Evolutionary conservation across 2,797 vertebrate species (phyloP).

Genomic region (Pangasius mekongensis): DNA sequence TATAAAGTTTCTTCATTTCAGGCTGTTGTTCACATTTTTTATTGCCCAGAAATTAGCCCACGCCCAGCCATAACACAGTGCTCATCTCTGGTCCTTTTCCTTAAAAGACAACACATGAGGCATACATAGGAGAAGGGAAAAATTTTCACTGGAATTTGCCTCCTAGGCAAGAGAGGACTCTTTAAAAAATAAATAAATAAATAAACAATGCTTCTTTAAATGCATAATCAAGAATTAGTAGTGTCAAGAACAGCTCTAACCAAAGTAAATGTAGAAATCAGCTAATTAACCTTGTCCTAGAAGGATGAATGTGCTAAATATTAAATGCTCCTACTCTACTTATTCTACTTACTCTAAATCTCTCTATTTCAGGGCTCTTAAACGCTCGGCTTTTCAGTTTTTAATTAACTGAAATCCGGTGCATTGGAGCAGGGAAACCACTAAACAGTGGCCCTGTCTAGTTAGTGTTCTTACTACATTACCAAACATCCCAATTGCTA

Average conservation of each 20-base stretch:
- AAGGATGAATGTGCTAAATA: neutral
- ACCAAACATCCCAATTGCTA: neutral
- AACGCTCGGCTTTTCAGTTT: neutral
- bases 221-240: neutral
- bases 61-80: neutral
- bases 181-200: too few relatives aligned
- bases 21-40: neutral
- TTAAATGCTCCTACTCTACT: neutral
- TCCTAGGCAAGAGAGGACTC: neutral
- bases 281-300: neutral
- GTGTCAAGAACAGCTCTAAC: neutral
- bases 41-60: neutral
- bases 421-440: constrained; percentile 5
- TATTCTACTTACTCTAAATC: neutral
- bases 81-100: neutral
- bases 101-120: neutral
- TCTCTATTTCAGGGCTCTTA: neutral
- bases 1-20: neutral
- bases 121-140: neutral
- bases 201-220: neutral
- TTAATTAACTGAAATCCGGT: constrained; percentile 4
- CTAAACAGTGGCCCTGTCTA: constrained; percentile 13
- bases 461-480: constrained; percentile 15
- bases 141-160: neutral
- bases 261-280: neutral